These are phyloP conservation scores for Psammodynastes pulverulentus DNA, from an alignment of 2,113 vertebrate species.

Conservation along the genomic window DNA sequence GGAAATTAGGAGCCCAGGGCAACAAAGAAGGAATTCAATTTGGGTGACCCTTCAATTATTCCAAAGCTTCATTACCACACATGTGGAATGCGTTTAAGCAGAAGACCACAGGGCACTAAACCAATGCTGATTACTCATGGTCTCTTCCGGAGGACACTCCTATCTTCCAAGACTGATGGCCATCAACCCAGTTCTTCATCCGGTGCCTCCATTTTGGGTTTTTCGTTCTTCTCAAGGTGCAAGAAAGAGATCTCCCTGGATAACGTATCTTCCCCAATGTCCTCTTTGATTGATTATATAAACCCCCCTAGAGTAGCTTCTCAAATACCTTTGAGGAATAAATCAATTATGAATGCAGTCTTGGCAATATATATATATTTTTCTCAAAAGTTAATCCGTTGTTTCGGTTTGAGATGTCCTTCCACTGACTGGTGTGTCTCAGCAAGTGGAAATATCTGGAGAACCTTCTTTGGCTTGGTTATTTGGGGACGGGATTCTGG, in stretches of 20 bases:
- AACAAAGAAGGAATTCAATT: not conserved
- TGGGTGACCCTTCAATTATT: not conserved
- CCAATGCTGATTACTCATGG: not conserved
- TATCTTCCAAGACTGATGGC: not conserved
- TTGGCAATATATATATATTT: not conserved
- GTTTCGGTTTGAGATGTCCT: not conserved
- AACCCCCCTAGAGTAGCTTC: no score
- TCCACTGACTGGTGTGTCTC: not conserved
- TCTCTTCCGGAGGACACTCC: not conserved
- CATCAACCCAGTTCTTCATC: not conserved
- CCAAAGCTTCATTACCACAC: not conserved
- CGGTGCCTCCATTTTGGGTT: not conserved
- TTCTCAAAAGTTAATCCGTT: not conserved
- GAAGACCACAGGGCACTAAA: not conserved
- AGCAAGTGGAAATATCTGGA: not conserved
- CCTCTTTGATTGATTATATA: not conserved
- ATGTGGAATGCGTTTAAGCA: not conserved
- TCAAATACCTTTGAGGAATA: not conserved
- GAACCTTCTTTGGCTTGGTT: not conserved
- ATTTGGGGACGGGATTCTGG: not conserved
- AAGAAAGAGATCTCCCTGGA: not conserved
- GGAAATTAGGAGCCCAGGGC: not conserved
- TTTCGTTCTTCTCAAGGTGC: not conserved
- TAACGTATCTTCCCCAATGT: not conserved
- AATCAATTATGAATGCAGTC: not conserved